Evolutionary conservation across 2,888 invertebrate genomes (phyloP).

Genomic region (Hanleya hanleyi): DNA sequence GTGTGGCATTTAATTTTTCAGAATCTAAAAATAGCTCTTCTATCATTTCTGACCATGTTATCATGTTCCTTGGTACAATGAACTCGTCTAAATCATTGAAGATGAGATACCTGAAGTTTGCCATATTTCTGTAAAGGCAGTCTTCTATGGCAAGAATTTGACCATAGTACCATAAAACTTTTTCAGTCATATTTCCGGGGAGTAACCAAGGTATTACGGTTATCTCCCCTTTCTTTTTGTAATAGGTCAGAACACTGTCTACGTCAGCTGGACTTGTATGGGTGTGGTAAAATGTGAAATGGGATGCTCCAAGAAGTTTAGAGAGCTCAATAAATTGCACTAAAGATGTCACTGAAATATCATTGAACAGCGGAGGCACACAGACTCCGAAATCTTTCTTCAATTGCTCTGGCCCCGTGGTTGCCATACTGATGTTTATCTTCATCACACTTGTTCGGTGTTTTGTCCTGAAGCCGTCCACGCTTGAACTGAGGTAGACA

Average conservation of each 20-base stretch:
- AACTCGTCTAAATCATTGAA: slow-evolving; percentile 71
- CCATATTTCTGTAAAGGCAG: slow-evolving; percentile 69
- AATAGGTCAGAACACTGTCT: slow-evolving; percentile 51
- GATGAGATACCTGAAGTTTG: slow-evolving; percentile 54
- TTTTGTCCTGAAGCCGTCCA: background rate
- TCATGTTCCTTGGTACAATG: slow-evolving; percentile 57
- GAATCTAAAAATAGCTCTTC: slow-evolving; percentile 14
- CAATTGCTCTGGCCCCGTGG: background rate
- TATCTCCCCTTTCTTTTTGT: slow-evolving; percentile 45
- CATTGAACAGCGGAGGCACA: slow-evolving; percentile 69
- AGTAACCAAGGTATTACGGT: slow-evolving; percentile 60
- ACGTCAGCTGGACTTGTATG: slow-evolving; percentile 50
- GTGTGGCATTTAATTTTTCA: background rate
- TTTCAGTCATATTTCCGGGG: slow-evolving; percentile 43
- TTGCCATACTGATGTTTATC: background rate
- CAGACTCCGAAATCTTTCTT: slow-evolving; percentile 57
- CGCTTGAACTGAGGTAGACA: background rate
- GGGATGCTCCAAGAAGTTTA: slow-evolving; percentile 58
- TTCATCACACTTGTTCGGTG: background rate
- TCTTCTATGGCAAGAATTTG: slow-evolving; percentile 70
- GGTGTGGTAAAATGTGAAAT: slow-evolving; percentile 60
- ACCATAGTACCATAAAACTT: slow-evolving; percentile 68
- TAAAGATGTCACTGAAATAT: slow-evolving; percentile 55
- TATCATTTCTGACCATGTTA: slow-evolving; percentile 45
- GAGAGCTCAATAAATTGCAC: slow-evolving; percentile 69